phyloP scores from a whole-genome alignment of 2,888 invertebrate genomes.

The Drosophila colorata region DNA sequence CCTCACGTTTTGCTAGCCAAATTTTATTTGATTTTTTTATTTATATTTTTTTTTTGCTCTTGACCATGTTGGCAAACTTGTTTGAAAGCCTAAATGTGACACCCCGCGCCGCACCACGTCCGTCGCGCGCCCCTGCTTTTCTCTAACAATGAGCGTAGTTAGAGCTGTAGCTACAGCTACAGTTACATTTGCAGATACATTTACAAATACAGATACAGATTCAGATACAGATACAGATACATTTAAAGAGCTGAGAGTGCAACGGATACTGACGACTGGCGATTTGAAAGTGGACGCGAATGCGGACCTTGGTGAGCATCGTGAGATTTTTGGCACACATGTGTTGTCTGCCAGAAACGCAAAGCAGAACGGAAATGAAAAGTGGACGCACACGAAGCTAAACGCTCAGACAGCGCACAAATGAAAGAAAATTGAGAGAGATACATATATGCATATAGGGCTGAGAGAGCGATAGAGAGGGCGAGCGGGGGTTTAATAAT shows the following conservation, averaged over 20 bases:
- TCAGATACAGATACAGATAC: slow-evolving; percentile 10
- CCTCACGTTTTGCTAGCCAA: slow-evolving; percentile 53
- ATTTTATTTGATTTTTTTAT: slow-evolving; percentile 17
- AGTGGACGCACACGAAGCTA: slow-evolving; percentile 64
- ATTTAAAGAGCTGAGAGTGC: slow-evolving; percentile 18
- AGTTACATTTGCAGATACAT: slow-evolving; percentile 5
- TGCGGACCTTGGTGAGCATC: slow-evolving; percentile 30
- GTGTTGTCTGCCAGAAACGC: slow-evolving; percentile 34
- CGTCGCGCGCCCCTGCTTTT: neutral
- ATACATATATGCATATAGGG: neutral
- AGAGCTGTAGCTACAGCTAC: slow-evolving; percentile 20
- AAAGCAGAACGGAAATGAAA: slow-evolving; percentile 69
- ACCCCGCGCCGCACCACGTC: slow-evolving; percentile 3
- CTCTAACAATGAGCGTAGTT: slow-evolving; percentile 41
- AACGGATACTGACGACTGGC: slow-evolving; percentile 13
- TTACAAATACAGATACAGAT: slow-evolving; percentile 5
- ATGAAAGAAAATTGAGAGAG: neutral
- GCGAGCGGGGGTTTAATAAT: slow-evolving; percentile 37
- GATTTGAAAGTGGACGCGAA: slow-evolving; percentile 11
- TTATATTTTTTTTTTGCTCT: slow-evolving; percentile 38
- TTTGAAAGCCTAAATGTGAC: slow-evolving; percentile 55
- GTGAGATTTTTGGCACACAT: slow-evolving; percentile 59
- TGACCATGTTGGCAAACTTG: slow-evolving; percentile 70
- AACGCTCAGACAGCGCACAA: slow-evolving; percentile 17
- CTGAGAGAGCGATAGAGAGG: neutral